Percentiles rank a stretch among this genome's conserved stretches.
phyloP scores from a whole-genome alignment of 2,888 invertebrate genomes.

The Rosalia funebris region DNA sequence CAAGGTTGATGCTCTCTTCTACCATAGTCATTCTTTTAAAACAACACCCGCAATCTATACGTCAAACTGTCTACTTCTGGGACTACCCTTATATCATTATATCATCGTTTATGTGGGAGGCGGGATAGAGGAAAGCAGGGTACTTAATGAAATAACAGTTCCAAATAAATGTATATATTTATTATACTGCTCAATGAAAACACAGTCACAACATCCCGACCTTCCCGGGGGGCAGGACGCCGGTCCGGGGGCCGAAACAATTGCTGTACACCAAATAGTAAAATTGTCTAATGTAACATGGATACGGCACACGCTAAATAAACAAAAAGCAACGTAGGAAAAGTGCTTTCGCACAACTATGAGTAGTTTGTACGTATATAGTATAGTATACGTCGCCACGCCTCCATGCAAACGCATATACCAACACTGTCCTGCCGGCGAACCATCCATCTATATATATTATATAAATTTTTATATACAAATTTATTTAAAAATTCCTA shows the following conservation, averaged over 20 bases:
- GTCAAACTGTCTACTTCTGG: no score
- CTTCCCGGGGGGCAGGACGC: slow-evolving; percentile 47
- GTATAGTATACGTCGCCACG: slow-evolving; percentile 64
- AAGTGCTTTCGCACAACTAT: slow-evolving; percentile 63
- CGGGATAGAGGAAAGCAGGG: no score
- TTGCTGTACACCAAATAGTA: slow-evolving; percentile 68
- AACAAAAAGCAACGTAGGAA: slow-evolving; percentile 62
- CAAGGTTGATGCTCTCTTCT: no score
- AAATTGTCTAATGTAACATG: slow-evolving; percentile 67
- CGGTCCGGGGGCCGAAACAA: slow-evolving; percentile 59
- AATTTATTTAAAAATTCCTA: slow-evolving; percentile 76
- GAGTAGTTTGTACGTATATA: slow-evolving; percentile 66
- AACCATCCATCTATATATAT: slow-evolving; percentile 68
- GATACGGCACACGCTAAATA: slow-evolving; percentile 66
- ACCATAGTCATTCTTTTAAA: no score
- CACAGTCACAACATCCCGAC: slow-evolving; percentile 66
- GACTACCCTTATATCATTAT: no score
- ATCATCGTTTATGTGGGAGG: no score
- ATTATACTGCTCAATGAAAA: slow-evolving; percentile 78
- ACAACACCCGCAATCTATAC: no score
- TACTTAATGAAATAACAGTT: slow-evolving; percentile 42
- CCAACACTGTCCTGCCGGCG: slow-evolving; percentile 59
- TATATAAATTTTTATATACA: slow-evolving; percentile 76
- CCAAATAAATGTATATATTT: slow-evolving; percentile 82
- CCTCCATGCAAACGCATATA: slow-evolving; percentile 61